Conservation (phyloP, 1,140 invertebrate genomes). For the Euwallacea similis region DNA sequence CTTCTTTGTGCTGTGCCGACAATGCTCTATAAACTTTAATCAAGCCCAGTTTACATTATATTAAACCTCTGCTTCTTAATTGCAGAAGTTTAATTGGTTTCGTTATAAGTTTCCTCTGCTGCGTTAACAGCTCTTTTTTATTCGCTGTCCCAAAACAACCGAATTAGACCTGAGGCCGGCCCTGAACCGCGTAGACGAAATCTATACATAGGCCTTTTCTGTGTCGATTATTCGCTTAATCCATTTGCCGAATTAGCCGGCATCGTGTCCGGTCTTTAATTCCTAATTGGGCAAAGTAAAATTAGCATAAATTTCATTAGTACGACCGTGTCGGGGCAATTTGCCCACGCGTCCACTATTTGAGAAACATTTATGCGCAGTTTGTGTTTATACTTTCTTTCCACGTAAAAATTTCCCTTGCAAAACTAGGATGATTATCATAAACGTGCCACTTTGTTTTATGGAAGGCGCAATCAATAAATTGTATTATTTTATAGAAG, state of each 20-base stretch:
- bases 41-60: background rate
- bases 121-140: conserved; percentile 1
- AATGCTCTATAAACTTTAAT: background rate
- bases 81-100: conserved; percentile 13
- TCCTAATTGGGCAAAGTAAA: conserved; percentile 23
- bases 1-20: too few relatives aligned
- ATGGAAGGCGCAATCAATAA: too few relatives aligned
- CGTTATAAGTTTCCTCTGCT: background rate
- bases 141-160: too few relatives aligned
- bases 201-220: too few relatives aligned
- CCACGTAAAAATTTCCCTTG: conserved; percentile 8
- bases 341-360: conserved; percentile 10
- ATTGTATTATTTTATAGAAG: too few relatives aligned
- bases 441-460: background rate
- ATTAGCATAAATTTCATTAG: conserved; percentile 28
- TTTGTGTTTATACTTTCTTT: conserved; percentile 7
- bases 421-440: background rate
- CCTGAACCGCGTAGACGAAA: too few relatives aligned
- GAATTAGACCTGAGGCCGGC: too few relatives aligned
- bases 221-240: background rate
- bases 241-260: conserved; percentile 14
- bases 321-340: conserved; percentile 13
- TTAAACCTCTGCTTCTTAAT: conserved; percentile 4
- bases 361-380: conserved; percentile 21
- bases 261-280: conserved; percentile 20